A percentile compares a stretch with the other conserved stretches of the same genome.
Conservation (phyloP, 2,888 invertebrate genomes). For the Amblyjoppa fuscipennis region DNA sequence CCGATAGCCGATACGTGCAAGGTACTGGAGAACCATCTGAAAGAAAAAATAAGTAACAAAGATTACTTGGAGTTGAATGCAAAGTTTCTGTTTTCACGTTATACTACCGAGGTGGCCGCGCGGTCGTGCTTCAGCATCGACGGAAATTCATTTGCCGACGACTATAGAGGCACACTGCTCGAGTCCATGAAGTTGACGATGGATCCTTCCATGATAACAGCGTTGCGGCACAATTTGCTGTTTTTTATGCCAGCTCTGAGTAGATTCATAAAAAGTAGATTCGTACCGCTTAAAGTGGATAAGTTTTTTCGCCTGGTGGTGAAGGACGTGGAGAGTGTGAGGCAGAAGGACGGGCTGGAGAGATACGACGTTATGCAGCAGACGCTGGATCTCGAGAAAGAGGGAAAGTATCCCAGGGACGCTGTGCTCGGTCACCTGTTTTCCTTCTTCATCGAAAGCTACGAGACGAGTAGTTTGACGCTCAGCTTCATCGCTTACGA, state of each 20-base stretch:
- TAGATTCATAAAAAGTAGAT: slow-evolving; percentile 37
- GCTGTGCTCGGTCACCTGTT: slow-evolving; percentile 84
- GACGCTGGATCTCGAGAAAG: slow-evolving; percentile 80
- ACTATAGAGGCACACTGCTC: slow-evolving; percentile 15
- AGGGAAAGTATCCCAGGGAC: slow-evolving; percentile 72
- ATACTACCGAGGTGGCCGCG: slow-evolving; percentile 50
- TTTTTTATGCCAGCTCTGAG: slow-evolving; percentile 52
- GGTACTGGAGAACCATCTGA: slow-evolving; percentile 45
- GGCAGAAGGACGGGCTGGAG: slow-evolving; percentile 61
- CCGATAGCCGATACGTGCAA: slow-evolving; percentile 38
- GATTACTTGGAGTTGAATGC: slow-evolving; percentile 73
- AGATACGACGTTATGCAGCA: slow-evolving; percentile 85
- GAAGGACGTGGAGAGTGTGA: slow-evolving; percentile 60
- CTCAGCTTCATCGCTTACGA: slow-evolving; percentile 85
- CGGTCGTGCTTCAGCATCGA: slow-evolving; percentile 54
- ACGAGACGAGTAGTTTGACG: slow-evolving; percentile 86
- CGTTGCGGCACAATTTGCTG: slow-evolving; percentile 21
- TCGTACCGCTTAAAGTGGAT: slow-evolving; percentile 63
- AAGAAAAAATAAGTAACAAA: not conserved
- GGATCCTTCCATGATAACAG: slow-evolving; percentile 56
- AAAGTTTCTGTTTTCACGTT: slow-evolving; percentile 52
- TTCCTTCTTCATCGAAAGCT: slow-evolving; percentile 86
- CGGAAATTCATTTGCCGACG: slow-evolving; percentile 40
- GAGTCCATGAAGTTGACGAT: slow-evolving; percentile 58
- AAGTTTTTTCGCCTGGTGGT: slow-evolving; percentile 67